Evolutionary conservation across 2,888 invertebrate species (phyloP), one percentile per base, ranked within the genome.

Genomic region (Chouioia cunea): DNA sequence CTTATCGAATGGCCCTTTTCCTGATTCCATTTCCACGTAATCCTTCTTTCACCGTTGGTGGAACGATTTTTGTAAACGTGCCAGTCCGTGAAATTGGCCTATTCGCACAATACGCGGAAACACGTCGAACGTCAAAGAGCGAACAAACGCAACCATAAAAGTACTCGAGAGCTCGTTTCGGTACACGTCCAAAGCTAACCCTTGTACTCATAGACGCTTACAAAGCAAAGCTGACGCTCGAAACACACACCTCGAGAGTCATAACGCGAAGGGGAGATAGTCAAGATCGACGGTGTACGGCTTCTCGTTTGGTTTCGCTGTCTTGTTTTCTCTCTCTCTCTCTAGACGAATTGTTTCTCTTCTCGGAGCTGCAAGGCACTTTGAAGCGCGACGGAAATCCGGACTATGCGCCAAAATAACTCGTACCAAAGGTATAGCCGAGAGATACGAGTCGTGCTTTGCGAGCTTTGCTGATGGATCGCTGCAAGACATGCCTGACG

Each of bases 311-410:
- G 16, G 56, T 56, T 46, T 56, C 65, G 18, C 56, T 44, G 16
- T 18, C n/a, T n/a, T n/a, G 6, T 3, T 6, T 27, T 27, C 36
- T 22, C 47, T 4, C 47, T 18, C 46, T 48, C 18, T 27, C 27
- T 27, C 3, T 3, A 3, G 6, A 27, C 27, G 27, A 27, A 27
- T 27, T 6, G 27, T 27, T 27, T 27, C 27, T 27, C 27, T 3
- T 6, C 6, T 27, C 6, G 27, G 4, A 27, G 27, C 46, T 53
- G 8, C 47, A 48, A 46, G 27, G 56, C 43, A 48, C 58, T 27
- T 27, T 64, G 53, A 59, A 64, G 18, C 46, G 27, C 57, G 63
- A 70, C 60, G 70, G 56, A 65, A 50, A 70, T 65, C 60, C 56
- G 65, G 48, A 46, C 47, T 27, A 27, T 27, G 27, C 27, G 27